These are phyloP conservation scores for Galagoides demidoff DNA, from an alignment of 2,797 vertebrate genomes.

Conservation along the genomic window DNA sequence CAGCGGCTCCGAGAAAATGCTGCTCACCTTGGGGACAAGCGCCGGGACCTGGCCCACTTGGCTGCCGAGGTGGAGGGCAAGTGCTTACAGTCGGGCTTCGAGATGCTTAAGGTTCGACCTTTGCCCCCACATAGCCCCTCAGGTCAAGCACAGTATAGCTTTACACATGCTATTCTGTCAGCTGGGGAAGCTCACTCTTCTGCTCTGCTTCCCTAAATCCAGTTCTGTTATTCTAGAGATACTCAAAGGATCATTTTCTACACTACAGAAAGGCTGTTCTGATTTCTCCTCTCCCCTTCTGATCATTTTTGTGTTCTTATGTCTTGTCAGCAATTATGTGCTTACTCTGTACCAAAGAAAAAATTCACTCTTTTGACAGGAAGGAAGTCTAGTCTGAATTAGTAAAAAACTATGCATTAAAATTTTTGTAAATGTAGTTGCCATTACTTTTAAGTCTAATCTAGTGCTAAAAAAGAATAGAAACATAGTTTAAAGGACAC, in stretches of 20 bases:
- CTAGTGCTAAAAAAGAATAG: constrained; percentile 18
- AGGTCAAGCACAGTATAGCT: constrained; percentile 18
- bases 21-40: constrained; percentile 91
- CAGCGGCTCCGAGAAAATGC: constrained; percentile 93
- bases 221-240: constrained; percentile 21
- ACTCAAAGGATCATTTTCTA: constrained; percentile 10
- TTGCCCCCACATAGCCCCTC: constrained; percentile 43
- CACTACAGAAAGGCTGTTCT: constrained; percentile 31
- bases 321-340: constrained; percentile 54
- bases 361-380: constrained; percentile 49
- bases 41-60: constrained; percentile 80
- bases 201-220: constrained; percentile 35
- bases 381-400: constrained; percentile 28
- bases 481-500: constrained; percentile 49
- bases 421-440: constrained; percentile 48
- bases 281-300: constrained; percentile 3
- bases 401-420: constrained; percentile 45
- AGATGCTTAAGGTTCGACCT: constrained; percentile 85
- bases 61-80: constrained; percentile 85
- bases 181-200: not conserved
- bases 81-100: constrained; percentile 82
- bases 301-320: constrained; percentile 56
- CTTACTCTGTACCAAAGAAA: constrained; percentile 59
- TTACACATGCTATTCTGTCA: not conserved
- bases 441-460: constrained; percentile 47